Conservation (phyloP, 2,888 invertebrate species). For the Nemotelus nigrinus region DNA sequence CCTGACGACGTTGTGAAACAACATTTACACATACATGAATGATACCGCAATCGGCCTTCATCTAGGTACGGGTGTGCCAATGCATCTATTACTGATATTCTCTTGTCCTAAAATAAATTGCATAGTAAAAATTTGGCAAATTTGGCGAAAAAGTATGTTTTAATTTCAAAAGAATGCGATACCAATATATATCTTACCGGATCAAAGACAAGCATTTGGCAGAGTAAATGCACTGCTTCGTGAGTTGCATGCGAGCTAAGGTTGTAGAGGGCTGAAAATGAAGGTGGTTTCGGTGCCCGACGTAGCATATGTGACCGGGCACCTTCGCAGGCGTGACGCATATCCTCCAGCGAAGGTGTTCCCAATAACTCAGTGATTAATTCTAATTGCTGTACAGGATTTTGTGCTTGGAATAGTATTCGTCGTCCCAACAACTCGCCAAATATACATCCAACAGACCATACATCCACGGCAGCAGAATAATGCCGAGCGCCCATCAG, state of each 20-base stretch:
- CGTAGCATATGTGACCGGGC: conserved; percentile 91
- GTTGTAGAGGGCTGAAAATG: conserved; percentile 89
- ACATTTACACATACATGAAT: conserved; percentile 99
- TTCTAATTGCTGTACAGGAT: conserved; percentile 97
- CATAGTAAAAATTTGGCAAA: background rate
- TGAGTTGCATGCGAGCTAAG: conserved; percentile 94
- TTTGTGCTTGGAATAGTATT: conserved; percentile 98
- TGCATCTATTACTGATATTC: conserved; percentile 94
- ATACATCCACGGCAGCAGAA: conserved; percentile 95
- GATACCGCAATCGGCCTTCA: conserved; percentile 97
- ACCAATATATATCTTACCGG: conserved; percentile 74
- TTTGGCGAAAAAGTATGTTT: background rate
- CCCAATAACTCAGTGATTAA: conserved; percentile 97
- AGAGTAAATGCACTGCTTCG: conserved; percentile 96
- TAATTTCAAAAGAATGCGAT: background rate
- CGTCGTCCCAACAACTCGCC: conserved; percentile 95
- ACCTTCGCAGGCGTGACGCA: conserved; percentile 96
- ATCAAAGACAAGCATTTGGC: conserved; percentile 98
- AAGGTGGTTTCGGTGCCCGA: conserved; percentile 87
- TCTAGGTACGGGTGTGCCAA: conserved; percentile 97
- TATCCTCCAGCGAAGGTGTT: conserved; percentile 94
- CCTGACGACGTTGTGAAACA: conserved; percentile 84
- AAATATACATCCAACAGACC: conserved; percentile 99
- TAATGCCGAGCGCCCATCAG: conserved; percentile 99
- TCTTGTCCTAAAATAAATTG: conserved; percentile 75